Evolutionary conservation across 2,113 vertebrate species (phyloP).

Genomic region (Hippocampus zosterae): DNA sequence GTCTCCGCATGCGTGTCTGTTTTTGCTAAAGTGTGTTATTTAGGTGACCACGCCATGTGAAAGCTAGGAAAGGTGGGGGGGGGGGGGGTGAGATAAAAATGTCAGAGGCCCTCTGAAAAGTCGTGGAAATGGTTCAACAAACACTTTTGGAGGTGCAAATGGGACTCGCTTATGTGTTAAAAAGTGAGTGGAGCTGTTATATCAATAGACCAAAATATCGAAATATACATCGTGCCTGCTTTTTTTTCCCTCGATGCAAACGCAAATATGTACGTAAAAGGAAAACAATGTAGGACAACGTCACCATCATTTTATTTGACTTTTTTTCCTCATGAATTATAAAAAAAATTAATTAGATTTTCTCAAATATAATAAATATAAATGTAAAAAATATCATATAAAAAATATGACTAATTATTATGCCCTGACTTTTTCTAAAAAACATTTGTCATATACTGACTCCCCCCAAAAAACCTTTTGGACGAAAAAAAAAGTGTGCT

Average conservation of each 20-base stretch:
- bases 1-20: constrained; percentile 12
- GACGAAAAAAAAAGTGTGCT: too few relatives aligned
- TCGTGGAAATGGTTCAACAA: constrained; percentile 8
- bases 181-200: background rate
- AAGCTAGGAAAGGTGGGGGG: constrained; percentile 11
- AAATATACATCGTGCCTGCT: background rate
- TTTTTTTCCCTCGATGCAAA: background rate
- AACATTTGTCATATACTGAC: background rate
- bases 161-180: background rate
- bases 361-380: too few relatives aligned
- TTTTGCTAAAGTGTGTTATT: constrained; percentile 51
- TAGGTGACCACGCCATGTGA: constrained; percentile 35
- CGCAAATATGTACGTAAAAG: background rate
- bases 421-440: background rate
- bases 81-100: too few relatives aligned
- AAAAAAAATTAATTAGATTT: too few relatives aligned
- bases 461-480: background rate
- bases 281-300: background rate
- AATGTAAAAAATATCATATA: too few relatives aligned
- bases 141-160: constrained; percentile 3
- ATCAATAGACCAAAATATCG: background rate
- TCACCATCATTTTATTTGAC: background rate
- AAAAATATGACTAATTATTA: too few relatives aligned
- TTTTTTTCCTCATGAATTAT: background rate
- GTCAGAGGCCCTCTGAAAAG: constrained; percentile 13